A percentile compares a stretch with the other conserved stretches of the same genome.
phyloP scores from a whole-genome alignment of 2,113 vertebrate genomes.

The Noctilio leporinus region DNA sequence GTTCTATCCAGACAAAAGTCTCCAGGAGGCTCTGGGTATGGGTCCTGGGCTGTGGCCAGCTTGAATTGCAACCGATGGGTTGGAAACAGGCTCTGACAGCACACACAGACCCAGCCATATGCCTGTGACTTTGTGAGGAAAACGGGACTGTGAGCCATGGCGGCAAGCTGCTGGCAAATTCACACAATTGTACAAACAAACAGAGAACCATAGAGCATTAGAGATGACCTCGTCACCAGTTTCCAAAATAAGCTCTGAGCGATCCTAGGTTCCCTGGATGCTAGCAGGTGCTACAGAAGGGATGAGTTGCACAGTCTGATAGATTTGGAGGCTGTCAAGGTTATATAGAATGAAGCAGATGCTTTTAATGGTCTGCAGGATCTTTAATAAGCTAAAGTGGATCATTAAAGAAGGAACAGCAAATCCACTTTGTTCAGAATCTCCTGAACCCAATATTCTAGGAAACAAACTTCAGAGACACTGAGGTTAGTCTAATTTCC shows the following conservation, averaged over 20 bases:
- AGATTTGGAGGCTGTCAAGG: not conserved
- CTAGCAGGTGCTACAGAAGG: not conserved
- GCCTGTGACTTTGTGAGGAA: not conserved
- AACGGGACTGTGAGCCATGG: not conserved
- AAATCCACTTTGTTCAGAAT: not conserved
- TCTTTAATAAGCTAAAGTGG: not conserved
- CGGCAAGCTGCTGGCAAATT: not conserved
- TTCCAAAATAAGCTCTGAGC: not conserved
- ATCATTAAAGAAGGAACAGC: not conserved
- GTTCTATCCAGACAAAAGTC: not conserved
- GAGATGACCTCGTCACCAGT: not conserved
- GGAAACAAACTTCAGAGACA: not conserved
- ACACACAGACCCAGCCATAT: not conserved
- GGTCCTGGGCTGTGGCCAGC: not conserved
- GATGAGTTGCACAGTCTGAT: not conserved
- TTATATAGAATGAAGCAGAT: not conserved
- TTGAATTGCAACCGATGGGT: not conserved
- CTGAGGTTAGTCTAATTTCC: not conserved
- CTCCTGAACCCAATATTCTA: not conserved
- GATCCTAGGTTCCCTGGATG: not conserved
- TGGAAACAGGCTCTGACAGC: not conserved
- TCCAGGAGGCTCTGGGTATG: not conserved
- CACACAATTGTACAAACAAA: not conserved
- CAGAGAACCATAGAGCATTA: not conserved
- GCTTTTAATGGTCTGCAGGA: not conserved